A percentile compares a stretch with the other conserved stretches of the same genome.
Conservation (phyloP, 2,888 invertebrate genomes). For the Mellilla xanthometata region DNA sequence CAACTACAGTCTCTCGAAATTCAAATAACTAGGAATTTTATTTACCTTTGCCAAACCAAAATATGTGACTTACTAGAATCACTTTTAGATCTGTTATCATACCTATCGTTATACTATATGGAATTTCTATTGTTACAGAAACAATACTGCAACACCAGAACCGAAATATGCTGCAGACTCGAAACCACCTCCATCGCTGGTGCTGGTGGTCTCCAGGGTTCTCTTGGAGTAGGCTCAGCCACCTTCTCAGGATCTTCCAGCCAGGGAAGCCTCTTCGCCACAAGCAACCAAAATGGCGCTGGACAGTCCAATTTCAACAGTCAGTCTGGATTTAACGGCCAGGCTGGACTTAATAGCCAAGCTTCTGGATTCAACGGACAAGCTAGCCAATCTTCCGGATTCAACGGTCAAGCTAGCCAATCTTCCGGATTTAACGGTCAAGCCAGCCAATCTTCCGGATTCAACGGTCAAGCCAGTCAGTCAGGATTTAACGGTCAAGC, state of each 20-base stretch:
- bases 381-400: background rate
- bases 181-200: conserved; percentile 53
- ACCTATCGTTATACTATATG: background rate
- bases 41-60: too few relatives aligned
- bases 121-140: conserved; percentile 64
- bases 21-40: too few relatives aligned
- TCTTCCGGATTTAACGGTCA: conserved; percentile 5
- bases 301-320: conserved; percentile 17
- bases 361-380: conserved; percentile 3
- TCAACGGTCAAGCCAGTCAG: conserved; percentile 4
- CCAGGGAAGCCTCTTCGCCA: conserved; percentile 50
- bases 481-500: conserved; percentile 4
- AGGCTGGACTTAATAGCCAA: background rate
- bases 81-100: too few relatives aligned
- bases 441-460: conserved; percentile 5
- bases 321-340: conserved; percentile 8
- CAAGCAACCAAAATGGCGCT: conserved; percentile 25
- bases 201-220: conserved; percentile 48
- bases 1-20: too few relatives aligned
- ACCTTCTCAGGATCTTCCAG: conserved; percentile 47
- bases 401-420: conserved; percentile 5
- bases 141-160: conserved; percentile 70
- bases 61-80: too few relatives aligned
- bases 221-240: conserved; percentile 54
- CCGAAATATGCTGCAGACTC: conserved; percentile 75